Evolutionary conservation across 2,113 vertebrate species (phyloP).

Genomic region (Xenus cinereus): DNA sequence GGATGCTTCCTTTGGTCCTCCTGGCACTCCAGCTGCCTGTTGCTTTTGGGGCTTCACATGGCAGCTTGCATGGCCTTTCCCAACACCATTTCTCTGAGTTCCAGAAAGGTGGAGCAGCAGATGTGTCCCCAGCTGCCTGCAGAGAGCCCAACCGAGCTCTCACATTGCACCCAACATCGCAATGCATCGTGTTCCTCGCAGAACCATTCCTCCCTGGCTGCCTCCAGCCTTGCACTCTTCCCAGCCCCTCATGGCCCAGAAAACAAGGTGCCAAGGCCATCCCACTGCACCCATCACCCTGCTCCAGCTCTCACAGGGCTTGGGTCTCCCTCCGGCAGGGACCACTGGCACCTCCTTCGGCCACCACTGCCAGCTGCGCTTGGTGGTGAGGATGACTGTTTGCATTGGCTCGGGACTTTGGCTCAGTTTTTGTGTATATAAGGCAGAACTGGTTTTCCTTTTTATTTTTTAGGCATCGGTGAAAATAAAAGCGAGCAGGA

Average conservation of each 20-base stretch:
- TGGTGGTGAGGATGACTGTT: background rate
- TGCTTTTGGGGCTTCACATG: background rate
- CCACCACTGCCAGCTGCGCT: background rate
- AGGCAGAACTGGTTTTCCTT: slow-evolving; percentile 16
- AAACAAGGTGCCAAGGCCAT: background rate
- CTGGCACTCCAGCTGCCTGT: background rate
- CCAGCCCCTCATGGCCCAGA: background rate
- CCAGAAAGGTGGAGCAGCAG: background rate
- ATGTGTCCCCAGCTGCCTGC: background rate
- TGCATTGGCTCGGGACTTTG: background rate
- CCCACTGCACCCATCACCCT: background rate
- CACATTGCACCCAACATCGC: background rate
- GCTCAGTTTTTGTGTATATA: slow-evolving; percentile 33
- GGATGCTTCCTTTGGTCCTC: background rate
- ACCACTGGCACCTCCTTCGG: rapidly evolving
- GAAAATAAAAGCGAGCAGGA: slow-evolving; percentile 45
- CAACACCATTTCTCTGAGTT: background rate
- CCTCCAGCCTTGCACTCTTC: rapidly evolving
- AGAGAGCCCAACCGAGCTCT: background rate
- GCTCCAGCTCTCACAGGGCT: background rate
- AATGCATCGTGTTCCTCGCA: rapidly evolving
- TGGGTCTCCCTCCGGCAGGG: background rate
- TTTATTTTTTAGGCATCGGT: slow-evolving; percentile 23
- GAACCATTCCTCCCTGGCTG: background rate
- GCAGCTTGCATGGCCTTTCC: background rate